Conservation (phyloP, 1,140 invertebrate genomes). For the Dolichoris vasculosae region DNA sequence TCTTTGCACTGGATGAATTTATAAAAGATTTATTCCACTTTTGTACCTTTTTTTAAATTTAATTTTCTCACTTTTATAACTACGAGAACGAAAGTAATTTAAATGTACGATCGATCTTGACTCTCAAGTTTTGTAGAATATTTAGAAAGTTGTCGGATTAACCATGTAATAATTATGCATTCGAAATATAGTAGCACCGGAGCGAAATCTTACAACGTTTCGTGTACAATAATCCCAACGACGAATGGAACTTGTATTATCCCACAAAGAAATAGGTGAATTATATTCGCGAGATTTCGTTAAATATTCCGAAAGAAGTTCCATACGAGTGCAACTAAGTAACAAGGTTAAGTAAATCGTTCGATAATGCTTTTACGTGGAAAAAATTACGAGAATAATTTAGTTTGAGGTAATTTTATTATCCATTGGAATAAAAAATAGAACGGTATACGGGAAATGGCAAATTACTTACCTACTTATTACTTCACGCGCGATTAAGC, state of each 20-base stretch:
- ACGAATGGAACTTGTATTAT: background rate
- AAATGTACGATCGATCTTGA: background rate
- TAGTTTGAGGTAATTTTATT: background rate
- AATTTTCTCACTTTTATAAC: constrained; percentile 16
- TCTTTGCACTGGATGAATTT: background rate
- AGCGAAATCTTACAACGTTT: background rate
- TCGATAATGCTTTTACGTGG: background rate
- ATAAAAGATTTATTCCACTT: constrained; percentile 11
- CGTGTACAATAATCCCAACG: background rate
- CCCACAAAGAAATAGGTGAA: background rate
- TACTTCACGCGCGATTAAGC: background rate
- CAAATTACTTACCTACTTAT: background rate
- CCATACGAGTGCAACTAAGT: too few relatives aligned
- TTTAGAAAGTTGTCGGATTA: background rate
- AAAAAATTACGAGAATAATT: background rate
- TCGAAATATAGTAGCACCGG: background rate
- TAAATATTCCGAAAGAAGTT: background rate
- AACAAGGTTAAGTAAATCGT: background rate
- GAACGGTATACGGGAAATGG: background rate
- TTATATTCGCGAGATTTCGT: background rate
- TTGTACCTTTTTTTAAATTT: background rate
- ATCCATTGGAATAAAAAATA: background rate
- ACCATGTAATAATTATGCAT: too few relatives aligned
- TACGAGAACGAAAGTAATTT: constrained; percentile 10
- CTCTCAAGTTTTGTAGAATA: background rate